Base-by-base conservation (phyloP, 2,113 vertebrate species). In the Engraulis encrasicolus region DNA sequence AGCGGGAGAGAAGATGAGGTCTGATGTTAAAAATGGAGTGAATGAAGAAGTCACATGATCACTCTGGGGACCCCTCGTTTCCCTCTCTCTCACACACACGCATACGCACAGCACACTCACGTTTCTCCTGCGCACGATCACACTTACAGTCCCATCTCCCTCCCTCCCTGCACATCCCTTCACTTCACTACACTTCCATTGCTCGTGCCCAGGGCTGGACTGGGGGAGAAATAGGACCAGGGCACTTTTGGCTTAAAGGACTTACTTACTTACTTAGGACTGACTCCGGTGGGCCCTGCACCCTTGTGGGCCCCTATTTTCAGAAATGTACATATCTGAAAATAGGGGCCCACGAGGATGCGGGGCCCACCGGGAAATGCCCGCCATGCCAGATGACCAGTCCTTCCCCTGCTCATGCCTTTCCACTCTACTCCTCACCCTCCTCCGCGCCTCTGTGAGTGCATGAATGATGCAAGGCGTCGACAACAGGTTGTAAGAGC, bases 401-500 rank as follows among this genome's bases (percentile, higher is more conserved):
- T n/a, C n/a, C n/a, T n/a, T n/a, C n/a, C n/a, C n/a, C n/a, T n/a
- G n/a, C 58, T 50, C 40, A 15, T 18, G 18, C 49, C 52, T 58
- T 58, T 19, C 9, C 79, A 27, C 45, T 48, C 31, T n/a, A 5
- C 40, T 45, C 3, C 40, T 18, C 23, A 6, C 31, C 58, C 23
- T 31, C 58, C 58, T 66, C 9, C 58, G 23, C 58, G 23, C 58
- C 37, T 31, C 61, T 20, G 5, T 50, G 52, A 81, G 78, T 36
- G 86, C 88, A 87, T 90, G 81, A 91, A 89, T 94, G 93, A 93
- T 90, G 93, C 90, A 92, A 93, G 50, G 84, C 86, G 82, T 84
- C 82, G 87, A 91, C 89, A 92, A 91, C 91, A 92, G 91, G 91
- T 91, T 93, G 90, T 91, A 93, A 93, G 85, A 87, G 40, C 0